Evolutionary conservation across 2,888 invertebrate species (phyloP).

Genomic region (Ptychoptera contaminata): DNA sequence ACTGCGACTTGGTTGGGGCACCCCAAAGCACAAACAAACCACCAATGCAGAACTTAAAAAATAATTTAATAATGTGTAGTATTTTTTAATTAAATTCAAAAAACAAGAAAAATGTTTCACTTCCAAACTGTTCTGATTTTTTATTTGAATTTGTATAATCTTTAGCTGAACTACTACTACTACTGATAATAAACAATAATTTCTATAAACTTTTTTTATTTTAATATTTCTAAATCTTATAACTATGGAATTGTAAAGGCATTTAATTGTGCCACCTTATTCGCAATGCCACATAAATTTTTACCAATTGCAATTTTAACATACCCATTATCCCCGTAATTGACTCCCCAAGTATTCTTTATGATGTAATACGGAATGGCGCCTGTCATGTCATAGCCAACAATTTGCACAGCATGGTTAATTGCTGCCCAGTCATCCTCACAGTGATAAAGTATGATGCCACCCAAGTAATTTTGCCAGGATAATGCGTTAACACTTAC

Average conservation of each 20-base stretch:
- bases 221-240: too few species aligned
- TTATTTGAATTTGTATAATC: too few species aligned
- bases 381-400: slow-evolving; percentile 63
- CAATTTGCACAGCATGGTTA: slow-evolving; percentile 73
- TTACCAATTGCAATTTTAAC: slow-evolving; percentile 55
- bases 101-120: too few species aligned
- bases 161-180: too few species aligned
- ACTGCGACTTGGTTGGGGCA: slow-evolving; percentile 12
- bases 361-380: slow-evolving; percentile 66
- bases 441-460: slow-evolving; percentile 70
- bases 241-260: too few species aligned
- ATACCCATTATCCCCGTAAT: slow-evolving; percentile 63
- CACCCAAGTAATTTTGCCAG: slow-evolving; percentile 78
- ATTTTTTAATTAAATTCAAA: too few species aligned
- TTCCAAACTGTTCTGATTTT: too few species aligned
- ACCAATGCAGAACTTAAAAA: too few species aligned
- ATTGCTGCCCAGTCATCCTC: slow-evolving; percentile 37
- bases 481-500: slow-evolving; percentile 68
- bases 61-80: too few species aligned
- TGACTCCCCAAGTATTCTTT: slow-evolving; percentile 70
- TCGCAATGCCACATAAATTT: slow-evolving; percentile 64
- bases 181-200: too few species aligned
- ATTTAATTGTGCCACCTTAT: slow-evolving; percentile 41
- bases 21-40: too few species aligned
- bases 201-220: too few species aligned